Percentiles rank a stretch among this genome's conserved stretches.
Evolutionary conservation across 2,113 vertebrate genomes (phyloP).

Genomic region (Cynoglossus semilaevis): DNA sequence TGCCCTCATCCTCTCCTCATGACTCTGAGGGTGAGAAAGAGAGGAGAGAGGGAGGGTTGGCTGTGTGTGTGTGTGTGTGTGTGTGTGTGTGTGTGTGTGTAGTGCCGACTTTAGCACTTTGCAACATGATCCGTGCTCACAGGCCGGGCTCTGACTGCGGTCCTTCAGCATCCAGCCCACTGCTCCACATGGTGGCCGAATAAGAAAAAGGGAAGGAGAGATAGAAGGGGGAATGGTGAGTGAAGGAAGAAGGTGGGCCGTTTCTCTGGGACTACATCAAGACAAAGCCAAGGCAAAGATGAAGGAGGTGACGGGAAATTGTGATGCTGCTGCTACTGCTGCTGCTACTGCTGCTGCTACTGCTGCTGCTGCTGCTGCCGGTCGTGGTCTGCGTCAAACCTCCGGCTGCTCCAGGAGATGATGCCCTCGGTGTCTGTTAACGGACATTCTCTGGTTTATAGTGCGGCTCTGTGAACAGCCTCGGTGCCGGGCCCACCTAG

Average conservation of each 20-base stretch:
- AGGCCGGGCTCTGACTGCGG: conserved; percentile 54
- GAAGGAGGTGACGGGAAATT: too few relatives aligned
- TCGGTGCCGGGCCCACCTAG: conserved; percentile 22
- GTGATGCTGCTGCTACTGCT: conserved; percentile 38
- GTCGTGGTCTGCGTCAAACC: conserved; percentile 71
- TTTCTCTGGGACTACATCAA: conserved; percentile 17
- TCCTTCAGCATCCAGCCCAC: conserved; percentile 33
- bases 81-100: not conserved
- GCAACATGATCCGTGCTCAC: conserved; percentile 66
- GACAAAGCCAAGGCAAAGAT: not conserved
- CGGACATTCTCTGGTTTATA: conserved; percentile 28
- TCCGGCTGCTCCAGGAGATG: conserved; percentile 46
- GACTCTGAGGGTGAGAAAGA: not conserved
- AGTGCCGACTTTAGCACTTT: conserved; percentile 67
- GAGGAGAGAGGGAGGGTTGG: conserved; percentile 53
- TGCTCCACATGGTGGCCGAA: conserved; percentile 41
- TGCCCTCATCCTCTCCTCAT: too few relatives aligned
- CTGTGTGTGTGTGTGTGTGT: not conserved
- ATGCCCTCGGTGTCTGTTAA: conserved; percentile 38
- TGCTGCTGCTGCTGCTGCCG: conserved; percentile 3
- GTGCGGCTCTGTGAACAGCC: not conserved
- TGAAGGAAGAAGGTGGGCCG: conserved; percentile 33
- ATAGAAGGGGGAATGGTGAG: conserved; percentile 17
- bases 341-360: conserved; percentile 34
- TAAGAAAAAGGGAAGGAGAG: conserved; percentile 19